Percentiles rank a stretch among this genome's conserved stretches.
These are phyloP conservation scores for Psammodynastes pulverulentus DNA, from an alignment of 2,113 vertebrate species.

Conservation along the genomic window DNA sequence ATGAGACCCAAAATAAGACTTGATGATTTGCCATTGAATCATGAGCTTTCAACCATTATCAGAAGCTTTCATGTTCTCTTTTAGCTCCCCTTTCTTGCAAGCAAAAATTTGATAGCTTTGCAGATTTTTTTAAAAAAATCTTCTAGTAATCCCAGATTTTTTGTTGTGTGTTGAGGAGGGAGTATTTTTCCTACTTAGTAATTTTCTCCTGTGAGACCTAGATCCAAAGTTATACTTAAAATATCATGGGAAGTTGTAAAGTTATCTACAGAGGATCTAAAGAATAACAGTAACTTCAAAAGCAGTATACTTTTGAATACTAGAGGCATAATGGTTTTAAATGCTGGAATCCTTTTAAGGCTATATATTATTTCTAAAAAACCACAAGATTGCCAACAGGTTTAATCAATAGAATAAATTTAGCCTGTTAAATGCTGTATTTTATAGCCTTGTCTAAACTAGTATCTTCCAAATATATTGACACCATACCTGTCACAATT, in stretches of 20 bases:
- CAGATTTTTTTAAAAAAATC: slow-evolving; percentile 55
- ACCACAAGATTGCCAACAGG: background rate
- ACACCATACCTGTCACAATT: background rate
- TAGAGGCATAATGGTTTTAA: too few species aligned
- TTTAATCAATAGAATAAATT: background rate
- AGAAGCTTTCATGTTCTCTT: slow-evolving; percentile 52
- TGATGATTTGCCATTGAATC: slow-evolving; percentile 61
- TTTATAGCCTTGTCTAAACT: background rate
- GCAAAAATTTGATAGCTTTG: slow-evolving; percentile 55
- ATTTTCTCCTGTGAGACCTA: slow-evolving; percentile 48
- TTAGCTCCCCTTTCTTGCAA: slow-evolving; percentile 53
- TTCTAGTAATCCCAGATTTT: slow-evolving; percentile 48
- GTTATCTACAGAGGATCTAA: background rate
- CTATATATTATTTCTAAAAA: background rate
- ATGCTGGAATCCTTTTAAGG: background rate
- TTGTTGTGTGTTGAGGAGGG: slow-evolving; percentile 3
- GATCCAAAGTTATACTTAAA: slow-evolving; percentile 57
- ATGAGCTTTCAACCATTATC: slow-evolving; percentile 54
- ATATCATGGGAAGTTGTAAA: slow-evolving; percentile 68
- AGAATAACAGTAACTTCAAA: slow-evolving; percentile 24
- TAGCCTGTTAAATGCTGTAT: background rate
- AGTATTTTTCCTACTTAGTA: slow-evolving; percentile 52
- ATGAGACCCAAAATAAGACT: slow-evolving; percentile 70
- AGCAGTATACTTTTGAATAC: background rate
- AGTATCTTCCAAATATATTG: background rate